phyloP scores from a whole-genome alignment of 37 sponge, comb jelly and placozoan genomes.

The Chondrilla cf. caribensis region DNA sequence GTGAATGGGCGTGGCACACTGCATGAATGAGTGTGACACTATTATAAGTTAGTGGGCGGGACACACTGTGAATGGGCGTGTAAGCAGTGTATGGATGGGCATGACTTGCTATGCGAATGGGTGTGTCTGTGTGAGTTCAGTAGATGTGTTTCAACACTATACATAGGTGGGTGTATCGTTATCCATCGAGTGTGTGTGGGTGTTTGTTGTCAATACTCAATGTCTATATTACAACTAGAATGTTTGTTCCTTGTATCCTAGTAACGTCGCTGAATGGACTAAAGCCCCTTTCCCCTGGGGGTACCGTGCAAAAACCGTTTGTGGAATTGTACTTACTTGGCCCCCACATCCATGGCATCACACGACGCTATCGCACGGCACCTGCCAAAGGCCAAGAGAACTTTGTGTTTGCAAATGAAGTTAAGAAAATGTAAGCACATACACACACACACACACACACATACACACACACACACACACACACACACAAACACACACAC shows the following conservation, averaged over 20 bases:
- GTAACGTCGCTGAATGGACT: slow-evolving; percentile 14
- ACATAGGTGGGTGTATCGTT: slow-evolving; percentile 9
- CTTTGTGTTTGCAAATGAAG: not conserved
- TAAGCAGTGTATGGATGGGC: too few species aligned
- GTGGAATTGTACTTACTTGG: slow-evolving; percentile 8
- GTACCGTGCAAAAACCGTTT: slow-evolving; percentile 28
- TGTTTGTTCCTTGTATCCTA: not conserved
- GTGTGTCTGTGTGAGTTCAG: too few species aligned
- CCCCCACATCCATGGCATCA: slow-evolving; percentile 12
- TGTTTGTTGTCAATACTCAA: slow-evolving; percentile 39
- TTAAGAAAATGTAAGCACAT: slow-evolving; percentile 4
- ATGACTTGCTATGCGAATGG: too few species aligned
- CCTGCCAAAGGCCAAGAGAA: not conserved
- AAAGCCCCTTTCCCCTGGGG: not conserved
- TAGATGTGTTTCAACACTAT: too few species aligned
- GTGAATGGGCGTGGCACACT: not conserved
- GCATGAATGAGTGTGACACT: not conserved
- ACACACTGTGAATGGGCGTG: too few species aligned
- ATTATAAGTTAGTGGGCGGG: too few species aligned
- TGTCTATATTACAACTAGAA: too few species aligned
- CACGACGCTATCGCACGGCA: not conserved
- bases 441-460: slow-evolving; percentile 12
- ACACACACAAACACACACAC: too few species aligned
- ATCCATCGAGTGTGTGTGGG: slow-evolving; percentile 48
- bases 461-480: slow-evolving; percentile 31